Base-by-base conservation (phyloP, 2,113 vertebrate genomes). In the Nestor notabilis region DNA sequence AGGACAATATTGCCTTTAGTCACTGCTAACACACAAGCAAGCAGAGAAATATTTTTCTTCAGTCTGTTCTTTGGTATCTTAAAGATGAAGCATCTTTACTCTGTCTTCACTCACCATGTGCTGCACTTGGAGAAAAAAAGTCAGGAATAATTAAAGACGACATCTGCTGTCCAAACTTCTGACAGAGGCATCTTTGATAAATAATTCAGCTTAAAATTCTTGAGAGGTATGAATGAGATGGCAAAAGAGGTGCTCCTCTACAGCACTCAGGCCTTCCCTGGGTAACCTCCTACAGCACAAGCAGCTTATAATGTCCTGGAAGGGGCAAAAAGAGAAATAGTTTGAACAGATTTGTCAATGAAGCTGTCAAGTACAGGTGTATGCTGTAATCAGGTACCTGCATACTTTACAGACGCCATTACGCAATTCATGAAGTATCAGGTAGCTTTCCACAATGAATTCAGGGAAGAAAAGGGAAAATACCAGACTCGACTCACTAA, bases 121-220 rank as follows among this genome's bases (percentile, higher is more conserved):
- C 72, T 89, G 37, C 29, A 13, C n/a, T 41, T 37, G 58, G 61
- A 79, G 79, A 11, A 97, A 63, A 80, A 95, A 87, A 71, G 46
- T 85, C 72, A 84, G 82, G 76, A 93, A 90, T 96, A 96, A 93
- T 96, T 97, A 83, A 92, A 97, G 78, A 85, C 52, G 52, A 95
- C 61, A 58, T 93, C 78, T 93, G 74, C 93, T 92, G 91, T 96
- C 93, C 90, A 87, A 69, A 93, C 75, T 90, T 92, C 58, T 66
- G 70, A 91, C 86, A 97, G 92, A 87, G 80, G 85, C 66, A 74
- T 56, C 80, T 74, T 90, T 86, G 92, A 93, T 96, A 93, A 95
- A 97, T 96, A 96, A 97, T 92, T 96, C 43, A 96, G 83, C 69
- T 55, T n/a, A 50, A 78, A 64, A 94, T 81, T 55, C 61, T 90